A percentile compares a stretch with the other conserved stretches of the same genome.
These are phyloP conservation scores for Arctopsyche grandis DNA, from an alignment of 1,140 invertebrate genomes.

Conservation along the genomic window DNA sequence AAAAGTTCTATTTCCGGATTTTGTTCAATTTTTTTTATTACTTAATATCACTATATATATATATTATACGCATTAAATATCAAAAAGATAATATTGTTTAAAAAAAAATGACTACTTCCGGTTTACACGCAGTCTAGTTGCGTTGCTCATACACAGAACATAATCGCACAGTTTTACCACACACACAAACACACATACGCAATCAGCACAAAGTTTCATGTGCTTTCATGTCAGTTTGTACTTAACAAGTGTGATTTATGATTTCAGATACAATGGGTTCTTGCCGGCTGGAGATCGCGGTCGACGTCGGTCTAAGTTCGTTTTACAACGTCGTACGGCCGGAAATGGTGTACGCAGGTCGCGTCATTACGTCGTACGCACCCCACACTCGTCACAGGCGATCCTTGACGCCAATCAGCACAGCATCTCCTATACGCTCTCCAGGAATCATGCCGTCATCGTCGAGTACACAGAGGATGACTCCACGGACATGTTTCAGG, in stretches of 20 bases:
- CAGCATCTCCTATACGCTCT: conserved; percentile 97
- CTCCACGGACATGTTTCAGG: conserved; percentile 98
- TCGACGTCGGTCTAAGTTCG: conserved; percentile 92
- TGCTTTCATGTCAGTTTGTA: no score
- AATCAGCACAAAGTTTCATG: no score
- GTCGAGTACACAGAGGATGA: conserved; percentile 96
- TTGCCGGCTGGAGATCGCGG: conserved; percentile 92
- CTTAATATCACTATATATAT: no score
- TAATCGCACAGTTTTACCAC: no score
- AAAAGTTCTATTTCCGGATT: no score
- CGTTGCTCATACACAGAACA: no score
- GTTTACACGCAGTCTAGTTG: no score
- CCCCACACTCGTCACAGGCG: conserved; percentile 88
- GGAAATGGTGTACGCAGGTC: conserved; percentile 95
- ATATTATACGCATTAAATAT: no score
- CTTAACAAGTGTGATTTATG: conserved; percentile 25
- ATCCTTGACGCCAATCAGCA: conserved; percentile 91
- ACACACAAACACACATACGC: no score
- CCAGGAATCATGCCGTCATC: conserved; percentile 95
- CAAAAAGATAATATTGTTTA: no score
- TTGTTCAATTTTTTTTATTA: no score
- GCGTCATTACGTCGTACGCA: conserved; percentile 95
- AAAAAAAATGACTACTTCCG: no score
- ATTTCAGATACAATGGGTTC: conserved; percentile 91
- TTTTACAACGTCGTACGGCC: conserved; percentile 82